These are phyloP conservation scores for Eupithecia abbreviata DNA, from an alignment of 2,888 invertebrate species.

Conservation along the genomic window DNA sequence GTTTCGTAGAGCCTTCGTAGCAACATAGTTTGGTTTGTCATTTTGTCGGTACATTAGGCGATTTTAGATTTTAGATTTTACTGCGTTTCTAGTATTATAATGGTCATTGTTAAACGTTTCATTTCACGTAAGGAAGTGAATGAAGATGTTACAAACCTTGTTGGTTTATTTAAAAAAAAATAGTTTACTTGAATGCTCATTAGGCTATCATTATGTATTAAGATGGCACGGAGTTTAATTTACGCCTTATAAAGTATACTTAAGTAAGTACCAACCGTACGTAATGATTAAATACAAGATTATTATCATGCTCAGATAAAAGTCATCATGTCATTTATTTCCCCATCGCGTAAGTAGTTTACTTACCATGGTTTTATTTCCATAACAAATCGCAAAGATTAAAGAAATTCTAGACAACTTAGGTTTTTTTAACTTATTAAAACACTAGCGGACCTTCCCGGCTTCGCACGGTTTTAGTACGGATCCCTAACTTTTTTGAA, in stretches of 20 bases:
- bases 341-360: neutral
- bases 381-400: neutral
- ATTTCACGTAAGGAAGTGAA: neutral
- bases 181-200: too few species aligned
- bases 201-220: too few species aligned
- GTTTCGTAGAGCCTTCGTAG: slow-evolving; percentile 9
- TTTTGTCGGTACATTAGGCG: neutral
- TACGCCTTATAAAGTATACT: neutral
- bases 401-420: neutral
- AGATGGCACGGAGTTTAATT: neutral
- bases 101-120: neutral
- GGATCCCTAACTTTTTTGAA: too few species aligned
- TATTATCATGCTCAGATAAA: too few species aligned
- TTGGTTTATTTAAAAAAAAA: too few species aligned
- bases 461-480: too few species aligned
- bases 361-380: neutral
- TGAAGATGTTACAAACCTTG: too few species aligned
- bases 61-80: too few species aligned
- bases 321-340: neutral
- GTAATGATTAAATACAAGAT: too few species aligned
- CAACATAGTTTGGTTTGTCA: neutral
- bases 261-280: too few species aligned
- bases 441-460: too few species aligned
- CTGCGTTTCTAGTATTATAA: neutral
- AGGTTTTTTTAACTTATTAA: neutral